phyloP scores from a whole-genome alignment of 92 coral and sea anemone species.

The Parazoanthus swiftii region DNA sequence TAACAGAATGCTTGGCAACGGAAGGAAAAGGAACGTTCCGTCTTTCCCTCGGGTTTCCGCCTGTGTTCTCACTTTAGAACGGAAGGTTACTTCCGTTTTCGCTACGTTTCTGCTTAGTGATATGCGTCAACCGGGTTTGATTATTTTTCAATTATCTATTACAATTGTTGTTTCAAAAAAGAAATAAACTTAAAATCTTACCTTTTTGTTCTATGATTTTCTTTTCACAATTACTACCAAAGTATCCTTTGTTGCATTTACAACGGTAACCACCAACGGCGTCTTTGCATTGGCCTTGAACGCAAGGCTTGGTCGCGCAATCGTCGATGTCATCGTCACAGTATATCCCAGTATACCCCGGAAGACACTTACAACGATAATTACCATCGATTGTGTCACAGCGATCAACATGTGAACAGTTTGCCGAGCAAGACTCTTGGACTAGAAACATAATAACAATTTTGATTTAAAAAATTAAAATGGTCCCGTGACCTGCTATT shows the following conservation, averaged over 20 bases:
- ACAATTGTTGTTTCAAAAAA: no score
- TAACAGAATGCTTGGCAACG: no score
- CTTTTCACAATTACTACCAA: conserved; percentile 33
- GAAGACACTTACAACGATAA: conserved; percentile 23
- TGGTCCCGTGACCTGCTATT: not conserved
- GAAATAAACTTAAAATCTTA: not conserved
- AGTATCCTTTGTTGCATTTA: conserved; percentile 34
- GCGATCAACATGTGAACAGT: conserved; percentile 32
- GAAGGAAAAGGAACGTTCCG: no score
- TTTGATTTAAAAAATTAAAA: not conserved
- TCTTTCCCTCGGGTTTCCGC: no score
- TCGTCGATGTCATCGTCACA: conserved; percentile 41
- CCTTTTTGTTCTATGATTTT: not conserved
- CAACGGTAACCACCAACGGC: conserved; percentile 32
- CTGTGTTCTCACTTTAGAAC: no score
- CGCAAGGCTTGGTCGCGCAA: conserved; percentile 36
- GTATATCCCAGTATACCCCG: conserved; percentile 35
- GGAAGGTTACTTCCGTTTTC: no score
- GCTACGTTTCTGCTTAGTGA: no score
- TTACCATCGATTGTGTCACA: conserved; percentile 6
- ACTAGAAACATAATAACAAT: not conserved
- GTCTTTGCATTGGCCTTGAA: conserved; percentile 40
- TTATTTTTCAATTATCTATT: no score
- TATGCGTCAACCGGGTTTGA: no score
- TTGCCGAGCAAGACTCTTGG: conserved; percentile 22